Evolutionary conservation across 2,113 vertebrate species (phyloP).

Genomic region (Plecturocebus donacophilus): DNA sequence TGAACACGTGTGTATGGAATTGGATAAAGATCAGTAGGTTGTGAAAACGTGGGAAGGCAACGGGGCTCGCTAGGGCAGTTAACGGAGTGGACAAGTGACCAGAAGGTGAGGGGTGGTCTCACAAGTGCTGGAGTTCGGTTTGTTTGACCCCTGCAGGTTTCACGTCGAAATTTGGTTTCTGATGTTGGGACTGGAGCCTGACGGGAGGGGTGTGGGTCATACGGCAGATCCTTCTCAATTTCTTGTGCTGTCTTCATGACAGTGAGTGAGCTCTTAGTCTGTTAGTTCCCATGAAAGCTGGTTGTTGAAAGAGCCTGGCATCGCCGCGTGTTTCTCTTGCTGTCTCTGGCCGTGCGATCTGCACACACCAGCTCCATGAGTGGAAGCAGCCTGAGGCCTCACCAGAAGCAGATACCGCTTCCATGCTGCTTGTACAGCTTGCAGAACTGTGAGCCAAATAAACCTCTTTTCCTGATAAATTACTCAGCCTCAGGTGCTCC

Average conservation of each 20-base stretch:
- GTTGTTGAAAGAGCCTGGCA: background rate
- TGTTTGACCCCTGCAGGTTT: background rate
- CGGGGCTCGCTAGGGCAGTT: background rate
- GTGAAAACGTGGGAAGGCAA: background rate
- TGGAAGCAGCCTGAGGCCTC: background rate
- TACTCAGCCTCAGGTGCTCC: background rate
- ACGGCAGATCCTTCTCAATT: background rate
- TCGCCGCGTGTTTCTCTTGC: background rate
- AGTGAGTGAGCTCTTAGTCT: background rate
- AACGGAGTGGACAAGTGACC: background rate
- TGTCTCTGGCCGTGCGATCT: background rate
- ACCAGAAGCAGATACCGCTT: background rate
- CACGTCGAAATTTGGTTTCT: background rate
- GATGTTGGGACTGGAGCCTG: background rate
- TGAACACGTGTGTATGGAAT: background rate
- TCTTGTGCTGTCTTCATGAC: background rate
- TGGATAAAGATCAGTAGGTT: background rate
- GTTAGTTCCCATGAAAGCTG: background rate
- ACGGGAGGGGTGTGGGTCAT: background rate
- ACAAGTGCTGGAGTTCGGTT: background rate
- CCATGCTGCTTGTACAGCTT: background rate
- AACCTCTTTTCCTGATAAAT: background rate
- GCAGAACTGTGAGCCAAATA: background rate
- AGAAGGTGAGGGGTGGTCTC: background rate
- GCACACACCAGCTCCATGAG: background rate